Percentiles rank a stretch among this genome's conserved stretches.
These are phyloP conservation scores for Phengaris arion DNA, from an alignment of 2,888 invertebrate genomes.

Conservation along the genomic window DNA sequence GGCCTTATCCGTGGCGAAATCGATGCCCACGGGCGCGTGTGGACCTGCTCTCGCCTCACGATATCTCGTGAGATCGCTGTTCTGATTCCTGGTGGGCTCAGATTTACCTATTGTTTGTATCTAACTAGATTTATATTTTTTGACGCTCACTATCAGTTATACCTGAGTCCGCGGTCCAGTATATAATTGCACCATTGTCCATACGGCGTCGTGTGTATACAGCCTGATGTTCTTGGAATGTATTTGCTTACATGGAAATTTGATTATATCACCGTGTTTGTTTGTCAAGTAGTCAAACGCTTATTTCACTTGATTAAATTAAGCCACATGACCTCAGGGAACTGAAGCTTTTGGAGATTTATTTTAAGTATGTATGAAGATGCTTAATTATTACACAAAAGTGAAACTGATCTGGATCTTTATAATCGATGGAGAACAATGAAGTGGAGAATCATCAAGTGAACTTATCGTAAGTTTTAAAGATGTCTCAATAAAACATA, in stretches of 20 bases:
- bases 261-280: background rate
- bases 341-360: background rate
- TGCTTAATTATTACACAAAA: background rate
- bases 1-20: constrained; percentile 30
- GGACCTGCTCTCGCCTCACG: constrained; percentile 28
- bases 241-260: background rate
- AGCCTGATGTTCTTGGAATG: background rate
- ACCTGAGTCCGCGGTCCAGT: background rate
- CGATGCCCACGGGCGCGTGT: constrained; percentile 26
- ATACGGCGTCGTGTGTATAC: background rate
- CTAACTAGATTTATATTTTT: constrained; percentile 3
- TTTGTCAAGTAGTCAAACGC: background rate
- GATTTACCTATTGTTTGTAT: constrained; percentile 29
- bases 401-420: background rate
- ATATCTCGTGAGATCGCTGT: constrained; percentile 31
- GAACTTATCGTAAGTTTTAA: background rate
- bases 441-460: background rate
- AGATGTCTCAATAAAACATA: background rate
- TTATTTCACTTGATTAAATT: background rate
- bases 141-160: background rate
- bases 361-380: background rate
- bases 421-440: background rate
- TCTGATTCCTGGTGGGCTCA: constrained; percentile 30
- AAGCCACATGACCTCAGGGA: background rate
- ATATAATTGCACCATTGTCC: constrained; percentile 4